Conservation (phyloP, 2,797 vertebrate genomes). For the Gymnothorax reevesii region DNA sequence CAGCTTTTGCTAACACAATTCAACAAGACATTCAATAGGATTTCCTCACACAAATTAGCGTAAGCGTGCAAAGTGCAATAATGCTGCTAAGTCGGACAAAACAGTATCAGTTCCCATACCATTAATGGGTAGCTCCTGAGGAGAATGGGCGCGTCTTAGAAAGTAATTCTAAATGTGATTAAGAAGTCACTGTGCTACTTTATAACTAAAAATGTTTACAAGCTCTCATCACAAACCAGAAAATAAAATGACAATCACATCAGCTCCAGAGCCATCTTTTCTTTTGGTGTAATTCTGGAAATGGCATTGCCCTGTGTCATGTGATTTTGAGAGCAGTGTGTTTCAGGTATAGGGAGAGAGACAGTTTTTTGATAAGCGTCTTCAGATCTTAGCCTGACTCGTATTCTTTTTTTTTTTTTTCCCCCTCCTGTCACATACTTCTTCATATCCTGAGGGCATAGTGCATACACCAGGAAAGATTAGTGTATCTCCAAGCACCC, state of each 20-base stretch:
- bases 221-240: background rate
- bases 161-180: background rate
- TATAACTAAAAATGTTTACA: background rate
- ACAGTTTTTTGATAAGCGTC: slow-evolving; percentile 24
- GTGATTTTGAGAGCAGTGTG: slow-evolving; percentile 8
- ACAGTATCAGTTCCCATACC: no score
- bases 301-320: background rate
- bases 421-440: slow-evolving; percentile 29
- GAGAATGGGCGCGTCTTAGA: background rate
- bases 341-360: slow-evolving; percentile 20
- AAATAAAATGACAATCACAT: slow-evolving; percentile 15
- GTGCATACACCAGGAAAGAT: slow-evolving; percentile 31
- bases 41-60: background rate
- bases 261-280: background rate
- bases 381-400: slow-evolving; percentile 26
- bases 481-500: slow-evolving; percentile 35
- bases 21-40: background rate
- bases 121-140: no score
- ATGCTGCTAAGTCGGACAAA: background rate
- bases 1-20: background rate
- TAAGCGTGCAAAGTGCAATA: background rate
- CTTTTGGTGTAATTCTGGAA: background rate
- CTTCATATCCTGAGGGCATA: slow-evolving; percentile 24
- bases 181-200: background rate
- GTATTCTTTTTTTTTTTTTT: slow-evolving; percentile 32